These are phyloP conservation scores for Sapajus apella DNA, from an alignment of 2,113 vertebrate genomes.

Conservation along the genomic window DNA sequence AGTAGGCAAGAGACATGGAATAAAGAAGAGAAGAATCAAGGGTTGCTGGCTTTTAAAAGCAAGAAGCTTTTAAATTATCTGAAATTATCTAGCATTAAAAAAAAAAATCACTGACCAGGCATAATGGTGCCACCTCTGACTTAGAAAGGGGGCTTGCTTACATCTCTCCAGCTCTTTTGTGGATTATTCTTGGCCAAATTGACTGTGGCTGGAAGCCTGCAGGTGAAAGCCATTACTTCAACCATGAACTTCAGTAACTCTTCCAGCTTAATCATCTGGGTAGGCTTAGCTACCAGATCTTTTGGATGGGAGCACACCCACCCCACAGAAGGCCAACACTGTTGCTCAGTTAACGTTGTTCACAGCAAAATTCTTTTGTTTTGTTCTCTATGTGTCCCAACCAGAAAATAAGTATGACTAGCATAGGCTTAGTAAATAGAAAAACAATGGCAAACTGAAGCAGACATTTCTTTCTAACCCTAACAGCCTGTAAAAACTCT, in stretches of 20 bases:
- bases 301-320: conserved; percentile 5
- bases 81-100: conserved; percentile 14
- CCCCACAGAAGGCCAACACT: neutral
- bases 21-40: neutral
- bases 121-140: neutral
- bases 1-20: neutral
- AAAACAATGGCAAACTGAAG: conserved; percentile 14
- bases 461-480: neutral
- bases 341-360: neutral
- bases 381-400: conserved; percentile 27
- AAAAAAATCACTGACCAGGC: neutral
- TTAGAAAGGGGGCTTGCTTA: neutral
- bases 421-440: conserved; percentile 7
- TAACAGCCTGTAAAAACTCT: neutral
- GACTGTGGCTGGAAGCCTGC: conserved; percentile 11
- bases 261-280: neutral
- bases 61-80: neutral
- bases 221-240: conserved; percentile 72
- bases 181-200: conserved; percentile 30
- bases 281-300: conserved; percentile 31
- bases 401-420: conserved; percentile 25
- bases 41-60: neutral
- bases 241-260: neutral
- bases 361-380: conserved; percentile 3
- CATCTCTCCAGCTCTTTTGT: neutral